phyloP scores from a whole-genome alignment of 2,113 vertebrate species.

The Promerops cafer region DNA sequence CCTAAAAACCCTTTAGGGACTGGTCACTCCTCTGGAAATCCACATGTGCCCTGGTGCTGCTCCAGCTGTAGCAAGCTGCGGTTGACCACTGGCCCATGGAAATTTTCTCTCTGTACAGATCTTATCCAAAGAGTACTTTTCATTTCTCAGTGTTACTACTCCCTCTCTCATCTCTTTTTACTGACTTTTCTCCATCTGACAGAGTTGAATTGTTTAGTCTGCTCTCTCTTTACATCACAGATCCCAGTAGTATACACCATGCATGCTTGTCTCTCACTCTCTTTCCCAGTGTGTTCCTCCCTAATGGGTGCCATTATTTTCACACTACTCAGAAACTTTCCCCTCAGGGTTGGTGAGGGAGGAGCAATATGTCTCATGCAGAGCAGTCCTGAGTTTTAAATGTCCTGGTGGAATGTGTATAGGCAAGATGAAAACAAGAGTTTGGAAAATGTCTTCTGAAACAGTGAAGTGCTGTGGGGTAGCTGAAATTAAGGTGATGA shows the following conservation, averaged over 20 bases:
- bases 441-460: neutral
- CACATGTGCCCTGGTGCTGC: neutral
- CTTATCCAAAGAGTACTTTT: neutral
- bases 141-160: neutral
- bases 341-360: neutral
- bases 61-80: neutral
- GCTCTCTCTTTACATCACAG: neutral
- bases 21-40: neutral
- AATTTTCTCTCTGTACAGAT: neutral
- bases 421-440: neutral
- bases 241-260: neutral
- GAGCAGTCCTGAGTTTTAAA: neutral
- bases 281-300: neutral
- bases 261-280: fast-evolving
- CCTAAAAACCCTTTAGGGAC: neutral
- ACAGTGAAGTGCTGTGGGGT: neutral
- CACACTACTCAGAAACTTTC: neutral
- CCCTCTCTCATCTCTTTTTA: neutral
- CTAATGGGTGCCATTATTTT: neutral
- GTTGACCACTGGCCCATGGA: neutral
- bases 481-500: neutral
- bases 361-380: fast-evolving
- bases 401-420: neutral
- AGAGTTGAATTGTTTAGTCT: neutral
- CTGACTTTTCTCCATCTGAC: neutral